phyloP scores from a whole-genome alignment of 2,113 vertebrate genomes.

The Beaufortia kweichowensis region DNA sequence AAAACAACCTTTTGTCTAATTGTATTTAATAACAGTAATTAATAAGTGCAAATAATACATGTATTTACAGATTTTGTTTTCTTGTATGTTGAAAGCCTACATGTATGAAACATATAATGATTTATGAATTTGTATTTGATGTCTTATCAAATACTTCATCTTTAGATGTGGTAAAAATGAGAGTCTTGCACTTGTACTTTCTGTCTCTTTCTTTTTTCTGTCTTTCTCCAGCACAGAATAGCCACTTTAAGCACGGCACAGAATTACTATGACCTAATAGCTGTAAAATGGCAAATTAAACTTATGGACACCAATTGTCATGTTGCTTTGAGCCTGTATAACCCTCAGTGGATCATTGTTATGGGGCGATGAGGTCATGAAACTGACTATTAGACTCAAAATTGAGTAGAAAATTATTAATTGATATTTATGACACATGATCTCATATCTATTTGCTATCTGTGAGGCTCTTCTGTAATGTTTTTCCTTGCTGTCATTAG shows the following conservation, averaged over 20 bases:
- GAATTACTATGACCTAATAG: conserved; percentile 77
- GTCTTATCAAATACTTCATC: background rate
- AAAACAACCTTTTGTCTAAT: too few species aligned
- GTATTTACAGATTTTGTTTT: background rate
- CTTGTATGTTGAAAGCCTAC: too few species aligned
- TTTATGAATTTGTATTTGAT: background rate
- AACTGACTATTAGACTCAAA: conserved; percentile 48
- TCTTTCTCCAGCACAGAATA: conserved; percentile 47
- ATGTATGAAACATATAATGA: too few species aligned
- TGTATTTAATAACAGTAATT: too few species aligned
- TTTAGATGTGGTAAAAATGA: background rate
- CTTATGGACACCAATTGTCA: conserved; percentile 70
- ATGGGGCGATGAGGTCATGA: conserved; percentile 76
- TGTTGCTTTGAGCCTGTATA: conserved; percentile 67
- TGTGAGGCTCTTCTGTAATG: background rate
- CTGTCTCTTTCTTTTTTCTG: background rate
- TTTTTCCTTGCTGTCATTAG: background rate
- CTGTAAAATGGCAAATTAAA: conserved; percentile 81
- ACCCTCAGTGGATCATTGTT: conserved; percentile 78
- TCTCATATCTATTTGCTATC: conserved; percentile 63
- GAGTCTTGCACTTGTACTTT: too few species aligned
- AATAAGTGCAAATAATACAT: too few species aligned
- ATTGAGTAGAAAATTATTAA: conserved; percentile 59
- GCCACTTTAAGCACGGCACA: conserved; percentile 69
- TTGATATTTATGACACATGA: conserved; percentile 67